Conservation (phyloP, 1,140 invertebrate species). For the Chironomus tepperi region DNA sequence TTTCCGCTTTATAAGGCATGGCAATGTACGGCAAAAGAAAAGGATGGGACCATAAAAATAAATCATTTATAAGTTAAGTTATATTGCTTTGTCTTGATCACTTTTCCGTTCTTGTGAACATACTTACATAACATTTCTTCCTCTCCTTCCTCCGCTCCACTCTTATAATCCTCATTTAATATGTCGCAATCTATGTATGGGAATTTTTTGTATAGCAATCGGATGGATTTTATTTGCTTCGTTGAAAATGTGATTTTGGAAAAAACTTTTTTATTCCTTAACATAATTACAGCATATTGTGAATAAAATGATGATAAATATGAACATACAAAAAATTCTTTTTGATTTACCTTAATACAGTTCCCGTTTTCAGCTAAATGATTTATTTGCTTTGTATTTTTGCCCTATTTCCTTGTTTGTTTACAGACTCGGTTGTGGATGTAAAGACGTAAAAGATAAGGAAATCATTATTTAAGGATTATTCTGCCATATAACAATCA, state of each 20-base stretch:
- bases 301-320: not conserved
- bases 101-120: not conserved
- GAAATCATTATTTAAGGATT: no score
- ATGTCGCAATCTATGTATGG: not conserved
- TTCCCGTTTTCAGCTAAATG: no score
- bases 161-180: not conserved
- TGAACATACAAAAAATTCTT: no score
- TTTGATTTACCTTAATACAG: no score
- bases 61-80: constrained; percentile 23
- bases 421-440: no score
- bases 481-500: no score
- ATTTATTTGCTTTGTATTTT: no score
- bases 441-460: no score
- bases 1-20: not conserved
- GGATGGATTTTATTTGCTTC: not conserved
- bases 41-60: constrained; percentile 16
- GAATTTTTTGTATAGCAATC: not conserved
- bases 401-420: no score
- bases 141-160: not conserved
- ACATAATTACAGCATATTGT: not conserved
- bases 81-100: constrained; percentile 16
- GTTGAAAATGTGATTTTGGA: not conserved
- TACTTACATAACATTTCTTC: not conserved
- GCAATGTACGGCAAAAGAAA: not conserved
- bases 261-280: not conserved